Conservation (phyloP, 2,888 invertebrate species). For the Resseliella maxima region DNA sequence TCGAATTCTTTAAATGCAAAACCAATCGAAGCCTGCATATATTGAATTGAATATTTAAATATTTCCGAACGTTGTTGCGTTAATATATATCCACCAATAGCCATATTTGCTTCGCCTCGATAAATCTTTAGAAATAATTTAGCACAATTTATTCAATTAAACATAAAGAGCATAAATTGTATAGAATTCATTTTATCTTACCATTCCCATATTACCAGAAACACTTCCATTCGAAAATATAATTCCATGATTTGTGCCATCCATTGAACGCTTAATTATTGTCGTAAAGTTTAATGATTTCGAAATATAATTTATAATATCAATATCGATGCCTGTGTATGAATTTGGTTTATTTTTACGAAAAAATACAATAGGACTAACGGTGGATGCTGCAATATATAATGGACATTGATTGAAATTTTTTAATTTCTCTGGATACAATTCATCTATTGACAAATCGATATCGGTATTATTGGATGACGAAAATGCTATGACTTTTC, state of each 20-base stretch:
- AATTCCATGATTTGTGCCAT: background rate
- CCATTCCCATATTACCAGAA: background rate
- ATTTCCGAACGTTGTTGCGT: background rate
- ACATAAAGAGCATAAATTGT: no score
- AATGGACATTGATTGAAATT: background rate
- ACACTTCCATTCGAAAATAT: background rate
- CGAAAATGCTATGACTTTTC: no score
- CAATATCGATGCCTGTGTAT: background rate
- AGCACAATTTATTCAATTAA: no score
- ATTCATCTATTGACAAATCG: no score
- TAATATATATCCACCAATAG: background rate
- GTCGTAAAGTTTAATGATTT: background rate
- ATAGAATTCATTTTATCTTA: background rate
- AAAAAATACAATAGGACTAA: background rate
- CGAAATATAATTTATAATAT: background rate
- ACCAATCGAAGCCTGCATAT: background rate
- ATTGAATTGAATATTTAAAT: background rate
- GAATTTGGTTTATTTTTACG: background rate
- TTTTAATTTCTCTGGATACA: no score
- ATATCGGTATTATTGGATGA: no score
- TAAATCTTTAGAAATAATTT: no score
- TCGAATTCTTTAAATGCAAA: background rate
- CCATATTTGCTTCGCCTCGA: background rate
- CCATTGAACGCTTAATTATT: background rate
- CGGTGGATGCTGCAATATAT: background rate